Percentiles rank a stretch among this genome's conserved stretches.
Evolutionary conservation across 2,888 invertebrate species (phyloP).

Genomic region (Branchipolynoe longqiensis): DNA sequence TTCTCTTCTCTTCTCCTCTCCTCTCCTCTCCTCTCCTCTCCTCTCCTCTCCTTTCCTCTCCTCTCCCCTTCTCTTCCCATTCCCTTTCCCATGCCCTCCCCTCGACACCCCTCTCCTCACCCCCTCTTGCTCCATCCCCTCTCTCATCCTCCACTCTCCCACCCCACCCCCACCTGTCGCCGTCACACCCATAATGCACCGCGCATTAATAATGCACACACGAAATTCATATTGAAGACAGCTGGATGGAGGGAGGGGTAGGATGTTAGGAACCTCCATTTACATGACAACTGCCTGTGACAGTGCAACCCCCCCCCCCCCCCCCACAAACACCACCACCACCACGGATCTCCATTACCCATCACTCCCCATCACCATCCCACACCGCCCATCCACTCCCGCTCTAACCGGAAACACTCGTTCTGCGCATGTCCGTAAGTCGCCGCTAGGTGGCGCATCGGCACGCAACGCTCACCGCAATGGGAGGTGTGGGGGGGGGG

Average conservation of each 20-base stretch:
- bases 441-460: too few relatives aligned
- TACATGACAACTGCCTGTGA: constrained; percentile 18
- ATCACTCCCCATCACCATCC: too few relatives aligned
- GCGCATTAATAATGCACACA: constrained; percentile 15
- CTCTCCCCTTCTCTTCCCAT: background rate
- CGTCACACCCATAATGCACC: background rate
- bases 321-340: background rate
- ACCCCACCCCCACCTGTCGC: background rate
- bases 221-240: background rate
- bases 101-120: background rate
- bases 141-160: background rate
- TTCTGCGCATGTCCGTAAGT: too few relatives aligned
- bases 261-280: constrained; percentile 10
- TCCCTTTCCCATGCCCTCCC: background rate
- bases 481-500: too few relatives aligned
- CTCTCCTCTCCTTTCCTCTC: background rate
- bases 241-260: background rate
- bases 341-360: background rate
- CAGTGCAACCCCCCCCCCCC: background rate
- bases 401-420: too few relatives aligned
- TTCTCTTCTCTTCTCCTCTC: background rate
- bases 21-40: background rate
- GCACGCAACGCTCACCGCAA: too few relatives aligned
- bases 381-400: too few relatives aligned
- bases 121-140: background rate